phyloP scores from a whole-genome alignment of 64 coral and sea anemone species.

The Actinia tenebrosa region DNA sequence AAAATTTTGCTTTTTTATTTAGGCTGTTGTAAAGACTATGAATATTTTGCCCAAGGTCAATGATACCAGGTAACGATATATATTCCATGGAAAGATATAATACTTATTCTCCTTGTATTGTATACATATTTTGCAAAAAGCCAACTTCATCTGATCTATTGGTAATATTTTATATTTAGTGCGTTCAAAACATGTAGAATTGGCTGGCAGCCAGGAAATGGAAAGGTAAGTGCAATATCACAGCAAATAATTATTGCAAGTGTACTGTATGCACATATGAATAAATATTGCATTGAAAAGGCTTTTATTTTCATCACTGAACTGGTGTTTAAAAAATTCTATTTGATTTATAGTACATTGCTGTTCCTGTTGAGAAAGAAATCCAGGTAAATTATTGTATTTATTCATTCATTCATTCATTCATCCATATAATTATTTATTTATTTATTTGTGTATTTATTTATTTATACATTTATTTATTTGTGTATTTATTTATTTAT shows the following conservation, averaged over 20 bases:
- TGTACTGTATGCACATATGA: no score
- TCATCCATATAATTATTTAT: no score
- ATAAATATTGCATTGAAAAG: no score
- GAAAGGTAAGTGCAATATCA: constrained; percentile 29
- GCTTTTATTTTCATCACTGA: background rate
- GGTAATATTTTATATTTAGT: constrained; percentile 13
- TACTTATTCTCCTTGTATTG: background rate
- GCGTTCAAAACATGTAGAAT: constrained; percentile 49
- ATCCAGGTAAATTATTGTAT: constrained; percentile 40
- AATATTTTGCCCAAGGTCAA: constrained; percentile 86
- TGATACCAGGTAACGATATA: constrained; percentile 65
- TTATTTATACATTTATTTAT: no score
- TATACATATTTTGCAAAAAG: no score
- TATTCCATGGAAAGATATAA: background rate
- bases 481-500: no score
- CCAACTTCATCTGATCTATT: background rate
- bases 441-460: no score
- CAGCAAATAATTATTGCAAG: background rate
- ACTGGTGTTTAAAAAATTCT: background rate
- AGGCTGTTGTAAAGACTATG: constrained; percentile 70
- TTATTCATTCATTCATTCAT: background rate
- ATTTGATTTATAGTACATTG: constrained; percentile 54
- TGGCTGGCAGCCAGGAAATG: constrained; percentile 61
- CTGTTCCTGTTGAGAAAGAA: constrained; percentile 81
- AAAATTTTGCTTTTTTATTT: background rate